Evolutionary conservation across 2,797 vertebrate species (phyloP).

Genomic region (Xiphorhynchus erythropygius): DNA sequence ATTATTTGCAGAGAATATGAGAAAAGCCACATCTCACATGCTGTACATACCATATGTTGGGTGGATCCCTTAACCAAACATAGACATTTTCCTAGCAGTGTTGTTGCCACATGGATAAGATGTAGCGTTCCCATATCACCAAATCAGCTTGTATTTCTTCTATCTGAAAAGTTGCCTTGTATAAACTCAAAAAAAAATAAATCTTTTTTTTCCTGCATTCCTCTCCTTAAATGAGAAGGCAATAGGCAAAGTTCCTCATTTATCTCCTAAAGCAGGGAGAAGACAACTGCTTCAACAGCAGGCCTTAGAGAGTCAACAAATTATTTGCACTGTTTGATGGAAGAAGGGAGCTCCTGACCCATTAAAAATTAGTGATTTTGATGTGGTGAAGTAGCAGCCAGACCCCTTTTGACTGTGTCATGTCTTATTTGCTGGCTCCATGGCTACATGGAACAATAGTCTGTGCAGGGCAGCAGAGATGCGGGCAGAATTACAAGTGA

Average conservation of each 20-base stretch:
- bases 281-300: neutral
- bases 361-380: neutral
- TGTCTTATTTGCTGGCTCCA: conserved; percentile 12
- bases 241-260: neutral
- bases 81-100: neutral
- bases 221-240: neutral
- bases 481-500: conserved; percentile 49
- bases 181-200: neutral
- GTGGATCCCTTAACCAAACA: neutral
- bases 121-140: neutral
- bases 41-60: neutral
- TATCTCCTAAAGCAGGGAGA: neutral
- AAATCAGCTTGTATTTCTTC: neutral
- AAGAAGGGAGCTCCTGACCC: neutral
- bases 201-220: neutral
- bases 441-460: conserved; percentile 20
- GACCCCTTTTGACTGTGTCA: neutral
- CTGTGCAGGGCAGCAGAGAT: conserved; percentile 19
- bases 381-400: neutral
- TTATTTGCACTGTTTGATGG: neutral
- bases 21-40: neutral
- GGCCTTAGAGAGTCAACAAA: neutral
- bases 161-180: neutral
- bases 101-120: neutral
- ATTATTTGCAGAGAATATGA: neutral